Base-by-base conservation (phyloP, 2,113 vertebrate genomes). In the Rousettus leschenaultii region DNA sequence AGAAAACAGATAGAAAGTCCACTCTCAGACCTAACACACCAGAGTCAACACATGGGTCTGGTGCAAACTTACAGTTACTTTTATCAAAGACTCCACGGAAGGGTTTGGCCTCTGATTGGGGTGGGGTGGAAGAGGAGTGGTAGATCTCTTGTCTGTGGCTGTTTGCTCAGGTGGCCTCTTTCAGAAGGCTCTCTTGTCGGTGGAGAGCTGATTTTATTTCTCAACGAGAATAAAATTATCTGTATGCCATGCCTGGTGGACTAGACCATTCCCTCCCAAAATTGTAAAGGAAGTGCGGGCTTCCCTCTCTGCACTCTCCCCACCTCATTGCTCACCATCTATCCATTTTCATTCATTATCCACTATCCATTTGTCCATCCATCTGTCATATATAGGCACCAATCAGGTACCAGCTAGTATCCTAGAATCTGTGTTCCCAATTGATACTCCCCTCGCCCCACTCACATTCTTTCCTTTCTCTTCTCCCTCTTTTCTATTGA, bases 61-160 rank as follows among this genome's bases (percentile, higher is more conserved):
- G 55, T 65, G 48, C 19, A 82, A 45, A 28, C 66, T 77, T 71
- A 87, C 71, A 63, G 90, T 91, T 78, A 24, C 61, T 92, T 95
- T 96, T 86, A 95, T 96, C 95, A 83, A 65, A 53, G 43, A 28
- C 43, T 8, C 55, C 80, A 57, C 35, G 61, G 85, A 84, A 95
- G 80, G 65, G 85, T 43, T 95, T 92, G 95, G 73, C 55, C 45
- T 92, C 66, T 6, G 13, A 40, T 14, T 48, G 78, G 61, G 59
- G 82, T 30, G 59, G 65, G 86, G 77, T 68, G 18, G 78, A 48
- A 65, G 74, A 53, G 18, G 75, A 87, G 24, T n/a, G 75, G 35
- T 43, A 16, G 43, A 7, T 61, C 30, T 79, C 83, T 3, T 16
- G 40, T 68, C 33, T 70, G 38, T 35, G 68, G 53, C 63, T 26